These are phyloP conservation scores for Penaeus japonicus DNA, from an alignment of 1,140 invertebrate species.

Conservation along the genomic window DNA sequence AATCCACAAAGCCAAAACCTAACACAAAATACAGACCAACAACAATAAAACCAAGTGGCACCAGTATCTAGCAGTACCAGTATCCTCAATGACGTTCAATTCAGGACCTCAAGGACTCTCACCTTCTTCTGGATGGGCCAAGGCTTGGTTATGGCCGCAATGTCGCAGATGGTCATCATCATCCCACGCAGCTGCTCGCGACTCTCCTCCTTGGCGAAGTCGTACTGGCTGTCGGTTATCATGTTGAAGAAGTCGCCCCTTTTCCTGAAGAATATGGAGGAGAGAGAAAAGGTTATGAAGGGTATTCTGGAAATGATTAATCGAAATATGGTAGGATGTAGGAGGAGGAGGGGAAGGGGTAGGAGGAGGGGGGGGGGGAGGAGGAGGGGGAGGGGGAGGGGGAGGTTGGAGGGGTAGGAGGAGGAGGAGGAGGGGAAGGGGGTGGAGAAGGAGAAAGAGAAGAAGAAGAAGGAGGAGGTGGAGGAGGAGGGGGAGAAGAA, in stretches of 20 bases:
- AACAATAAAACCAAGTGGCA: no score
- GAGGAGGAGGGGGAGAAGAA: no score
- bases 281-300: conserved; percentile 23
- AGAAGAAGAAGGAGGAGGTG: no score
- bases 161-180: conserved; percentile 96
- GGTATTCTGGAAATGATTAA: not conserved
- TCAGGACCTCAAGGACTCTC: no score
- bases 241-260: conserved; percentile 82
- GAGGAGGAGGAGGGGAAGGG: no score
- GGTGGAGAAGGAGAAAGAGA: no score
- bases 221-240: conserved; percentile 69
- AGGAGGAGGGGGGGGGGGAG: no score
- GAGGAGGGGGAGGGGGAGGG: not conserved
- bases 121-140: conserved; percentile 89
- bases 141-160: conserved; percentile 94
- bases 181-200: conserved; percentile 84
- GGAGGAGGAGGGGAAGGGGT: no score
- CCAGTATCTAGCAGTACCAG: no score
- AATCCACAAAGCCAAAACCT: no score
- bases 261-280: conserved; percentile 75
- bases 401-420: not conserved
- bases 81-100: no score
- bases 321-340: not conserved
- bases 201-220: conserved; percentile 79
- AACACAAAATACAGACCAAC: no score